Evolutionary conservation across 2,113 vertebrate genomes (phyloP).

Genomic region (Hyperoodon ampullatus): DNA sequence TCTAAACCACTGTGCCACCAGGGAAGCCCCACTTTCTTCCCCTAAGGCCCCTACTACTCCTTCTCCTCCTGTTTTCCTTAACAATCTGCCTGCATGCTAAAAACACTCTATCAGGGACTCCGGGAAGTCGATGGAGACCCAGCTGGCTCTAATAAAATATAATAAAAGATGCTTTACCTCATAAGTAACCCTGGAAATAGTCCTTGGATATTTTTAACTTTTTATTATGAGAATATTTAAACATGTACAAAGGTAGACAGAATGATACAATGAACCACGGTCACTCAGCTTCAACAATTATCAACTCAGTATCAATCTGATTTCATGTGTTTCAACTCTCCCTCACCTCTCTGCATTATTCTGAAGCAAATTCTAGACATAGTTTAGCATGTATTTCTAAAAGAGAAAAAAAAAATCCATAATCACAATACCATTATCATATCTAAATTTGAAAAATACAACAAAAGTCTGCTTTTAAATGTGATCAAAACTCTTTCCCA

Average conservation of each 20-base stretch:
- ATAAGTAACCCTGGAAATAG: slow-evolving; percentile 8
- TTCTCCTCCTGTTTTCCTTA: neutral
- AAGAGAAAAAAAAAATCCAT: neutral
- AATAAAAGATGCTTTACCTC: neutral
- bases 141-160: neutral
- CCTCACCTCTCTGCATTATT: neutral
- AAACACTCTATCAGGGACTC: neutral
- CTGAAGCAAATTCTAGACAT: slow-evolving; percentile 2
- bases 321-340: neutral
- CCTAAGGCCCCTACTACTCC: neutral
- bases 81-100: neutral
- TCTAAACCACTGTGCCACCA: no score
- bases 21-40: neutral
- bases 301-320: neutral
- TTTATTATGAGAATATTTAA: slow-evolving; percentile 13
- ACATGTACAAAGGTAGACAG: slow-evolving; percentile 5
- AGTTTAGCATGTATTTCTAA: slow-evolving; percentile 25
- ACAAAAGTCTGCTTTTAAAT: slow-evolving; percentile 59
- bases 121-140: neutral
- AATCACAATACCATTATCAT: slow-evolving; percentile 19
- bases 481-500: slow-evolving; percentile 58
- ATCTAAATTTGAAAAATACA: slow-evolving; percentile 20
- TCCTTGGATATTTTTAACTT: neutral
- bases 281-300: slow-evolving; percentile 10
- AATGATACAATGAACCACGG: neutral